Evolutionary conservation across 2,888 invertebrate genomes (phyloP).

Genomic region (Myopa testacea): DNA sequence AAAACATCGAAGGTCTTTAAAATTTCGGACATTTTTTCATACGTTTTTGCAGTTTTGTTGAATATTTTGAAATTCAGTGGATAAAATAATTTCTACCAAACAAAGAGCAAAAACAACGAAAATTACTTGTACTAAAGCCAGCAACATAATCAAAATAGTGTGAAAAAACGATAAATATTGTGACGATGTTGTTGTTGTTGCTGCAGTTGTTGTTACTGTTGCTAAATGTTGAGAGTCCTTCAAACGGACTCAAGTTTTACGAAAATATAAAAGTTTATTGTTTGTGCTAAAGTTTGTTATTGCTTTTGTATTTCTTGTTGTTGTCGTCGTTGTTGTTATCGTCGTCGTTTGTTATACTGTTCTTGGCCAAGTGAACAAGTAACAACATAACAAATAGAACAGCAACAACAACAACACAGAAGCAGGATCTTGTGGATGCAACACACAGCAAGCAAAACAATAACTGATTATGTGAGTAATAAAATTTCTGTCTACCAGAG

Average conservation of each 20-base stretch:
- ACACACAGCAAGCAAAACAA: conserved; percentile 24
- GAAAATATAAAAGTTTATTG: neutral
- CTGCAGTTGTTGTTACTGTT: neutral
- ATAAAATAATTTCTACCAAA: neutral
- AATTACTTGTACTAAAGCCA: neutral
- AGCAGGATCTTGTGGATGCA: neutral
- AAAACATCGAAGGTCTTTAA: neutral
- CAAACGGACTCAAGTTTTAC: conserved; percentile 2
- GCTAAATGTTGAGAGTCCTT: neutral
- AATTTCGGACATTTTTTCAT: neutral
- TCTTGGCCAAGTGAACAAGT: neutral
- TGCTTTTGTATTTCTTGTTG: conserved; percentile 12
- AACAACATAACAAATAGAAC: conserved; percentile 22
- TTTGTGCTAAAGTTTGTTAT: conserved; percentile 7
- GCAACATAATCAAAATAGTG: neutral
- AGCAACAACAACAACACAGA: conserved; percentile 19
- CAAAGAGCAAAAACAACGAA: neutral
- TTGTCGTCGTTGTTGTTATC: too few relatives aligned
- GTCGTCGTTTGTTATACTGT: too few relatives aligned
- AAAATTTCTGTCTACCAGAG: conserved; percentile 49
- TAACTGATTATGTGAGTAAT: conserved; percentile 52
- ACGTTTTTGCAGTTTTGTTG: too few relatives aligned
- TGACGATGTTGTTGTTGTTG: neutral
- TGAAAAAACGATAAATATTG: neutral
- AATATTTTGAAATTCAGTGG: neutral